A percentile compares a stretch with the other conserved stretches of the same genome.
Conservation (phyloP, 2,797 vertebrate genomes). For the Pelobates cultripes region DNA sequence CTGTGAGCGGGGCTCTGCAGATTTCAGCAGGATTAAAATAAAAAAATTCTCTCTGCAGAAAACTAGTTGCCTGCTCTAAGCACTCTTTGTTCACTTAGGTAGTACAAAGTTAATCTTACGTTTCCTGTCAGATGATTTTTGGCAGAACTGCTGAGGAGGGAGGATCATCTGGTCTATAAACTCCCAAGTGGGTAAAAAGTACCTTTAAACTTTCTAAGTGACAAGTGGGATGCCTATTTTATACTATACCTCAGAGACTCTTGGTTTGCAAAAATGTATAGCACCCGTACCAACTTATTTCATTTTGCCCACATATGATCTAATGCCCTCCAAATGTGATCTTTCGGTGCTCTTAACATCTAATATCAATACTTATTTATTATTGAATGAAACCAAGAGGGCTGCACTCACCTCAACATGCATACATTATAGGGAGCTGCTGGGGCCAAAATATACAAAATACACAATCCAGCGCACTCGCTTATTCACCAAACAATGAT, state of each 20-base stretch:
- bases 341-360: too few relatives aligned
- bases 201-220: constrained; percentile 67
- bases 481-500: too few relatives aligned
- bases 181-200: constrained; percentile 62
- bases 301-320: too few relatives aligned
- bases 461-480: too few relatives aligned
- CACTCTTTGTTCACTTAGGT: constrained; percentile 94
- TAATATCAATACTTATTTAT: too few relatives aligned
- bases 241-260: neutral
- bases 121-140: constrained; percentile 97
- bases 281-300: neutral
- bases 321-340: too few relatives aligned
- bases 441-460: too few relatives aligned
- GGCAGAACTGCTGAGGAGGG: constrained; percentile 73
- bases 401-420: too few relatives aligned
- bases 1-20: constrained; percentile 66
- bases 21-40: constrained; percentile 72
- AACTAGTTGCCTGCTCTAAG: constrained; percentile 82
- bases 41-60: constrained; percentile 69
- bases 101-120: constrained; percentile 95
- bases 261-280: constrained; percentile 11
- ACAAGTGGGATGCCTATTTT: constrained; percentile 7
- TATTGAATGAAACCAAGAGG: too few relatives aligned
- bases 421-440: too few relatives aligned
- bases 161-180: constrained; percentile 65